Conservation (phyloP, 2,888 invertebrate species). For the Drosophila paranaensis region DNA sequence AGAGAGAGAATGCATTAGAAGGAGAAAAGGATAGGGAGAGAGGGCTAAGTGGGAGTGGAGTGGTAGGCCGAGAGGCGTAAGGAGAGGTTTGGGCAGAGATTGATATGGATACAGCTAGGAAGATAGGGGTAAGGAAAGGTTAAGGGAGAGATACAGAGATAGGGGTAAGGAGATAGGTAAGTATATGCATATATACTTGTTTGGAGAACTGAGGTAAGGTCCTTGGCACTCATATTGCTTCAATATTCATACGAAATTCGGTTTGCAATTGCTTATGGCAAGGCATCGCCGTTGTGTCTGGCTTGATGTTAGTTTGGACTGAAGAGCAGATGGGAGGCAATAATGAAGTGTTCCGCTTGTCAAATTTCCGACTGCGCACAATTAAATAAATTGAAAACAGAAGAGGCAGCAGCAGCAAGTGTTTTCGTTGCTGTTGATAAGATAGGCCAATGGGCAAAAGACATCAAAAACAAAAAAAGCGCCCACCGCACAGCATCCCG, state of each 20-base stretch:
- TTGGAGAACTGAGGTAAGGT: background rate
- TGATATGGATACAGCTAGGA: too few species aligned
- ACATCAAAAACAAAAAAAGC: slow-evolving; percentile 49
- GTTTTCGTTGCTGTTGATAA: slow-evolving; percentile 12
- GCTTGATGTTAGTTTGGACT: slow-evolving; percentile 5
- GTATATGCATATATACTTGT: too few species aligned
- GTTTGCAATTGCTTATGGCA: background rate
- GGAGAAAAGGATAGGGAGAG: background rate
- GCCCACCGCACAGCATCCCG: slow-evolving; percentile 40
- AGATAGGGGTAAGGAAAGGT: too few species aligned
- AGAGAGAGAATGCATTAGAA: too few species aligned
- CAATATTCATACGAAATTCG: slow-evolving; percentile 11
- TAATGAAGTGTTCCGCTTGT: slow-evolving; percentile 13
- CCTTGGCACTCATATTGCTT: slow-evolving; percentile 4
- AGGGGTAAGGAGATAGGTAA: too few species aligned
- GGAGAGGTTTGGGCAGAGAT: too few species aligned
- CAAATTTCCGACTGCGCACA: slow-evolving; percentile 37
- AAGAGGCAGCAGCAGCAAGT: slow-evolving; percentile 5
- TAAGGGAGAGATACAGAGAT: too few species aligned
- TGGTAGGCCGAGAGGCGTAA: too few species aligned
- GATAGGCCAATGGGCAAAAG: slow-evolving; percentile 39
- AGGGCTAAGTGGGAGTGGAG: too few species aligned
- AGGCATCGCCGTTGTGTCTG: background rate
- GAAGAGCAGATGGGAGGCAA: background rate
- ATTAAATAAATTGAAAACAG: slow-evolving; percentile 62